Evolutionary conservation across 2,113 vertebrate genomes (phyloP).

Genomic region (Trematocara variabile): DNA sequence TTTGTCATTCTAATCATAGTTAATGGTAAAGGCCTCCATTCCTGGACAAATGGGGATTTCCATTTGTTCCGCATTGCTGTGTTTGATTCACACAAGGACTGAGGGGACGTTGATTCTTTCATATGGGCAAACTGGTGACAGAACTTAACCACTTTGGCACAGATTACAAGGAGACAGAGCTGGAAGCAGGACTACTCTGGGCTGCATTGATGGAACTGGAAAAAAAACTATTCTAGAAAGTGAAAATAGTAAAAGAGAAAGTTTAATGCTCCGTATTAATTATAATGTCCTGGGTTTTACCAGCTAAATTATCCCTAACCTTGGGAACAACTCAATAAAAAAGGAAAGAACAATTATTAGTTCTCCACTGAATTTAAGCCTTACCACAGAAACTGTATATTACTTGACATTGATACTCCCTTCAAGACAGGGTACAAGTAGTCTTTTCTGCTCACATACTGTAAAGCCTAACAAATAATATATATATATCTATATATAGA

Average conservation of each 20-base stretch:
- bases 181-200: not conserved
- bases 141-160: not conserved
- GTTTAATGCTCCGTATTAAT: not conserved
- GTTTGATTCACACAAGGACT: not conserved
- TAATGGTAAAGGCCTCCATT: not conserved
- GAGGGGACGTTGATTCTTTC: slow-evolving; percentile 6
- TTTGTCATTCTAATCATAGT: slow-evolving; percentile 17
- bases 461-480: not conserved
- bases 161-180: not conserved
- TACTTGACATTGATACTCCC: not conserved
- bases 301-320: not conserved
- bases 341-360: not conserved
- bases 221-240: not conserved
- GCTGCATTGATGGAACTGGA: not conserved
- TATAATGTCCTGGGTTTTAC: not conserved
- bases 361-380: not conserved
- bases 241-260: not conserved
- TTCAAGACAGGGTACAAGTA: not conserved
- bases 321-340: not conserved
- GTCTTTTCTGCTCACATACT: not conserved
- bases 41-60: not conserved
- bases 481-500: too few species aligned
- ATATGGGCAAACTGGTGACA: not conserved
- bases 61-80: slow-evolving; percentile 39
- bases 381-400: not conserved